Evolutionary conservation across 1,140 invertebrate species (phyloP).

Genomic region (Leptopilina clavipes): DNA sequence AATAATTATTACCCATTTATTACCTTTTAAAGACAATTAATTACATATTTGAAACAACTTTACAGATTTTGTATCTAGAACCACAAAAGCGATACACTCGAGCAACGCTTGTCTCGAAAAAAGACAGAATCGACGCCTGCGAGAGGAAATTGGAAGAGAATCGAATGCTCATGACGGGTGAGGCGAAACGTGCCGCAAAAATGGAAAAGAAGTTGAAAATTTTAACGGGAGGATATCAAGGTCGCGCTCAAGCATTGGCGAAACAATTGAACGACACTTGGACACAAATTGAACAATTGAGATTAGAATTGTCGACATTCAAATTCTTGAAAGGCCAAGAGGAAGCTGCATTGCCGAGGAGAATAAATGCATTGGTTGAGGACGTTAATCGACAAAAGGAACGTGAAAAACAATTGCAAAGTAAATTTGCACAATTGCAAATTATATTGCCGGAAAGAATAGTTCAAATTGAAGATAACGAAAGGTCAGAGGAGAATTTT

Average conservation of each 20-base stretch:
- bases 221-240: slow-evolving; percentile 93
- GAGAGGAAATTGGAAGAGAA: slow-evolving; percentile 96
- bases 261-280: slow-evolving; percentile 92
- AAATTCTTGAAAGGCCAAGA: slow-evolving; percentile 93
- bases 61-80: slow-evolving; percentile 89
- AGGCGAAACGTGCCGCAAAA: slow-evolving; percentile 97
- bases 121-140: slow-evolving; percentile 94
- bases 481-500: slow-evolving; percentile 9
- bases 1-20: too few species aligned
- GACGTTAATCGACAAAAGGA: slow-evolving; percentile 95
- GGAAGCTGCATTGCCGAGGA: slow-evolving; percentile 90
- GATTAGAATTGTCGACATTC: slow-evolving; percentile 94
- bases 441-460: slow-evolving; percentile 74
- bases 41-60: slow-evolving; percentile 26
- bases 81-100: slow-evolving; percentile 93
- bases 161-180: slow-evolving; percentile 93
- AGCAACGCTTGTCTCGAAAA: slow-evolving; percentile 95
- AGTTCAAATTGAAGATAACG: neutral
- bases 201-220: slow-evolving; percentile 98
- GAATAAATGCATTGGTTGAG: slow-evolving; percentile 91
- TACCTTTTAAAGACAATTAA: too few species aligned
- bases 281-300: slow-evolving; percentile 92
- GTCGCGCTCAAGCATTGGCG: slow-evolving; percentile 88
- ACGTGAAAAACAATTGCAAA: slow-evolving; percentile 91
- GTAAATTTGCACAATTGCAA: slow-evolving; percentile 83